Base-by-base conservation (phyloP, 92 coral and sea anemone genomes). In the Muricea muricata region DNA sequence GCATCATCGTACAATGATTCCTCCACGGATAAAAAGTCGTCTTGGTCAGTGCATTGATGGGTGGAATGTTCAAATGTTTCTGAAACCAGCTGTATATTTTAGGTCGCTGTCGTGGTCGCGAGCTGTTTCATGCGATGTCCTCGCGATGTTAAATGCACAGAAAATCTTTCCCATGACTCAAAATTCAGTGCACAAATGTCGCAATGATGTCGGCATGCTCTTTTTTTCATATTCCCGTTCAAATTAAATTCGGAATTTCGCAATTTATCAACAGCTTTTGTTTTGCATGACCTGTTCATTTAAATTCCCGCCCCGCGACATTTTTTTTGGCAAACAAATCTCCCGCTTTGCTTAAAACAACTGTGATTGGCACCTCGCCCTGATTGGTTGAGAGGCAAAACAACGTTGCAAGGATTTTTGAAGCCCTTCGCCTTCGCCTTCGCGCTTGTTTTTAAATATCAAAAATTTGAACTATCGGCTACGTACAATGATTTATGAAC, bases 181-280 rank as follows among this genome's bases (percentile, higher is more conserved):
- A 67, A 67, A 67, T 67, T 67, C 1, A n/a, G 13, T 10, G 21
- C 40, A 37, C 73, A 67, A 24, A n/a, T 32, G 20, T 67, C 73
- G 25, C 73, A 67, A 67, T 46, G 73, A 29, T 67, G 42, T 67
- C 73, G 20, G 42, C 73, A 67, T 32, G 73, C 73, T 67, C 73
- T 67, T 65, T 65, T 65, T 35, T 65, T 65, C 73, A 65, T 65
- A 28, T 65, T 35, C 40, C 21, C 30, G 11, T 55, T 24, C 6
- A 55, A 55, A n/a, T 54, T 54, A 54, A 54, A 54, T 17, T 24
- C 26, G 9, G 41, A 65, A 65, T 21, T 28, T 24, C 8, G 0
- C n/a, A 65, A 65, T 65, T 65, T 65, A 28, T 14, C 41, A 24
- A 24, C 20, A n/a, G n/a, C n/a, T n/a, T n/a, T n/a, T n/a, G n/a